phyloP scores from a whole-genome alignment of 2,113 vertebrate genomes.

The Atrichornis clamosus region DNA sequence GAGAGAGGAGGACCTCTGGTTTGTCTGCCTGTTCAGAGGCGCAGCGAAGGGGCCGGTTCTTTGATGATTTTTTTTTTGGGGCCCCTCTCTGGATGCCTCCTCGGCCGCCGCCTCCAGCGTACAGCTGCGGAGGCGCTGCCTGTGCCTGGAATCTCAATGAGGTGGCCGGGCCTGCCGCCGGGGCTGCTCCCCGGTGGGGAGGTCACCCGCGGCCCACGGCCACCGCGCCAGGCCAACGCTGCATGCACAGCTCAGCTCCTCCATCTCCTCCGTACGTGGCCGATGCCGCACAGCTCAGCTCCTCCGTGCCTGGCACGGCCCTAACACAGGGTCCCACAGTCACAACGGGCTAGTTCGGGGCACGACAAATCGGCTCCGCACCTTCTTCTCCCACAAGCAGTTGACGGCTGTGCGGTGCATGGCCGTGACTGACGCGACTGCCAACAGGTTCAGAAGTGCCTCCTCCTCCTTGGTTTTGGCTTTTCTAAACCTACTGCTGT shows the following conservation, averaged over 20 bases:
- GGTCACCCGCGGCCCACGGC: slow-evolving; percentile 59
- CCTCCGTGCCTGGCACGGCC: slow-evolving; percentile 7
- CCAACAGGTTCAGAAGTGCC: slow-evolving; percentile 76
- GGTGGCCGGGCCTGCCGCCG: slow-evolving; percentile 53
- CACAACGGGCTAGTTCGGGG: slow-evolving; percentile 2
- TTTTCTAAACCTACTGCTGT: slow-evolving; percentile 70
- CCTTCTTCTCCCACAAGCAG: slow-evolving; percentile 62
- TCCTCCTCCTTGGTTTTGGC: slow-evolving; percentile 39
- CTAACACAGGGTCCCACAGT: not conserved
- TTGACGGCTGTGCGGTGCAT: slow-evolving; percentile 43
- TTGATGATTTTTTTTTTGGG: slow-evolving; percentile 68
- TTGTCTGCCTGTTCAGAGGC: slow-evolving; percentile 61
- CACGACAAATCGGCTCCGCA: slow-evolving; percentile 15
- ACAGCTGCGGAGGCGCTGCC: slow-evolving; percentile 80
- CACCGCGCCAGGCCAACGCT: not conserved
- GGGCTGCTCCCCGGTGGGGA: slow-evolving; percentile 72
- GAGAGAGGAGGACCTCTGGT: slow-evolving; percentile 52
- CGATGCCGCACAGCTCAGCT: not conserved
- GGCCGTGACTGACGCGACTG: slow-evolving; percentile 71
- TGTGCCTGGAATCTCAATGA: slow-evolving; percentile 85
- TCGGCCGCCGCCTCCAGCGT: slow-evolving; percentile 74
- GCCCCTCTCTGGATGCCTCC: slow-evolving; percentile 77
- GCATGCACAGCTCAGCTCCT: not conserved
- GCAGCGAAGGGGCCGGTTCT: slow-evolving; percentile 66
- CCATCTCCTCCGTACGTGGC: not conserved